phyloP scores from a whole-genome alignment of 2,797 vertebrate species.

The Paramormyrops hopkinsi region DNA sequence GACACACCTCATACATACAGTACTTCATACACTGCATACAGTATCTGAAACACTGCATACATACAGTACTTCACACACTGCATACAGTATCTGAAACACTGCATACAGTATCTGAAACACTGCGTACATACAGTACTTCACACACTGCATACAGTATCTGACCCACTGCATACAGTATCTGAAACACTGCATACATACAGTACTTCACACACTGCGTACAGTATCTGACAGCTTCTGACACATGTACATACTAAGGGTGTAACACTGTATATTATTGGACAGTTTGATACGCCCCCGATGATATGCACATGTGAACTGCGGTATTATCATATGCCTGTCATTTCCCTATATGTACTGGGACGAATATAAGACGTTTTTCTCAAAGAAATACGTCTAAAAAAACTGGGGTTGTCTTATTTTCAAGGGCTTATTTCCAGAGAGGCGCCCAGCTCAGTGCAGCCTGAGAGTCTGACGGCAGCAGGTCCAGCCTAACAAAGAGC shows the following conservation, averaged over 20 bases:
- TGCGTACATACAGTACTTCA: neutral
- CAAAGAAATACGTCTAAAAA: neutral
- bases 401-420: neutral
- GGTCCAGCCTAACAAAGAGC: slow-evolving; percentile 57
- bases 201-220: neutral
- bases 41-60: neutral
- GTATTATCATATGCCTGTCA: neutral
- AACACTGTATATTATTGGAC: neutral
- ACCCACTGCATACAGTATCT: neutral
- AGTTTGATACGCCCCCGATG: neutral
- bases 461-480: neutral
- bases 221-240: neutral
- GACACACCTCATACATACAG: neutral
- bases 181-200: neutral
- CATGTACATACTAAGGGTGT: neutral
- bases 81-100: neutral
- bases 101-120: neutral
- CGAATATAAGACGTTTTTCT: neutral
- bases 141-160: neutral
- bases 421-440: neutral
- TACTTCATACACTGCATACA: neutral
- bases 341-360: neutral
- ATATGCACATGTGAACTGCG: neutral
- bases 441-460: neutral
- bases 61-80: too few relatives aligned